Evolutionary conservation across 1,140 invertebrate species (phyloP).

Genomic region (Popillia japonica): DNA sequence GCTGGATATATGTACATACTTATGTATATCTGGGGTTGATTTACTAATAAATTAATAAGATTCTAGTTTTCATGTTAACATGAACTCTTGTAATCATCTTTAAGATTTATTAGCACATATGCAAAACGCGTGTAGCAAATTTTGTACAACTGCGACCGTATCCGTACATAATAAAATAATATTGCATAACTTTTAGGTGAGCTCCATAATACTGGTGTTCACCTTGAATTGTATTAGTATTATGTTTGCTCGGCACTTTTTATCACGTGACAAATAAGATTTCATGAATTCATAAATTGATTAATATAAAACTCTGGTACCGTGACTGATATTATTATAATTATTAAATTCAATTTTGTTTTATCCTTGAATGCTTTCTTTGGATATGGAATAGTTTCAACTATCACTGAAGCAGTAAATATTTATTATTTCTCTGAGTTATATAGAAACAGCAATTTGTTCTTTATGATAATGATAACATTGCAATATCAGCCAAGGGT

Average conservation of each 20-base stretch:
- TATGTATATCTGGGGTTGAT: too few species aligned
- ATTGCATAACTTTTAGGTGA: not conserved
- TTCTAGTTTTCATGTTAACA: too few species aligned
- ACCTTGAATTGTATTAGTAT: conserved; percentile 12
- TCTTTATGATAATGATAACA: too few species aligned
- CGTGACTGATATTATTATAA: conserved; percentile 3
- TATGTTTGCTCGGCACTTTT: not conserved
- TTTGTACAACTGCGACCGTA: not conserved
- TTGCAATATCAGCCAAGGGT: too few species aligned
- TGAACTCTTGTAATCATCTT: too few species aligned
- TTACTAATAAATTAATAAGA: too few species aligned
- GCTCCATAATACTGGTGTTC: not conserved
- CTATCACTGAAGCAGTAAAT: not conserved
- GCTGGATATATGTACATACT: too few species aligned
- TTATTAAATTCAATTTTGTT: not conserved
- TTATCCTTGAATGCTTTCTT: not conserved
- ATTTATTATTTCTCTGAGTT: too few species aligned
- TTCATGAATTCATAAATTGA: not conserved
- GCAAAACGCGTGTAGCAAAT: not conserved
- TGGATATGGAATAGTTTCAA: not conserved
- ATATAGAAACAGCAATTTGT: too few species aligned
- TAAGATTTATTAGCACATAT: not conserved
- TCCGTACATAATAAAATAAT: conserved; percentile 7
- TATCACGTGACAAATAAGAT: not conserved
- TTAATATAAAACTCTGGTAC: not conserved